Base-by-base conservation (phyloP, 2,888 invertebrate species). In the Ferdinandea cuprea region DNA sequence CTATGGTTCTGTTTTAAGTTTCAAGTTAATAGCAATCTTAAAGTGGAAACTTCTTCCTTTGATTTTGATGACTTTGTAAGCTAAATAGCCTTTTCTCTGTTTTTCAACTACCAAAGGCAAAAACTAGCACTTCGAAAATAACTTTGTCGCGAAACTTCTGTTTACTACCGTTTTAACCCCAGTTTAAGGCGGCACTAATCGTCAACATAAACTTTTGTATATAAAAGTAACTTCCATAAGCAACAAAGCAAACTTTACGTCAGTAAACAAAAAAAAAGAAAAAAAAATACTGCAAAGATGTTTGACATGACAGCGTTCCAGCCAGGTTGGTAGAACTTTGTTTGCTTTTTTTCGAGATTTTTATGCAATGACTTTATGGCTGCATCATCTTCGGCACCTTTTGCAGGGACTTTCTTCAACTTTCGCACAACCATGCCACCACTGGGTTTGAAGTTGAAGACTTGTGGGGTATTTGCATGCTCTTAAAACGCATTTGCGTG, bases 281-380 rank as follows among this genome's bases (percentile, higher is more conserved):
- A 52, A 66, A 66, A 11, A 35, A 48, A 68, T 19, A 32, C 32
- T 28, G 63, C 40, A 40, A 69, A 61, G 56, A 77, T 63, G 63
- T 77, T 69, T 77, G 69, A 77, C 77, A 69, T 69, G 77, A 77
- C 77, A 77, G 63, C 56, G 42, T 54, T 59, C 17, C 19, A 61
- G 40, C 61, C 30, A 77, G 61, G 68, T 77, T 69, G 52, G 63
- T 61, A 48, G 63, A 77, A 63, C 52, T 77, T 77, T 48, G 48
- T 61, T 65, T 68, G n/a, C n/a, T n/a, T n/a, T n/a, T n/a, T 21
- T 13, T 19, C 7, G 1, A 37, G 59, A 68, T 56, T 68, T 76
- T 69, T 69, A 61, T 77, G 69, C 63, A 77, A 69, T 77, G 63
- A 69, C 61, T 63, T 69, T 77, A 68, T 37, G 56, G 77, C 28